Evolutionary conservation across 1,140 invertebrate genomes (phyloP), one percentile per base, ranked within the genome.

Genomic region (Microplitis mediator): DNA sequence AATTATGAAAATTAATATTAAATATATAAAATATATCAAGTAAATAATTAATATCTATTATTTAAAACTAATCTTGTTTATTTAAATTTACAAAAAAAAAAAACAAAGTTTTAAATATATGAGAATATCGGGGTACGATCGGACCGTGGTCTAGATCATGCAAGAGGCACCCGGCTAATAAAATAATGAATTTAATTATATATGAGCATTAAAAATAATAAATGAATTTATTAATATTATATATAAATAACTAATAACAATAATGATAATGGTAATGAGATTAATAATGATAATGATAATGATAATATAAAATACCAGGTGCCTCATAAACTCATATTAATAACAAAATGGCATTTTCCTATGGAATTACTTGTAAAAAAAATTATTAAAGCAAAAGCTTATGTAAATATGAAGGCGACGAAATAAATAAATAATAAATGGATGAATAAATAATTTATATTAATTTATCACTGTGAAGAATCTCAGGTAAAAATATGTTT

Each of bases 351-450:
- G 32, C 34, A 77, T 71, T 45, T 78, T 80, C 75, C 78, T 81
- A 80, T 75, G 79, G 76, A 81, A 79, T 80, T 79, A 84, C 76
- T 45, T 45, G 80, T 81, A 85, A 50, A 32, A 13, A 67, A 32
- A 13, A 67, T 54, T 54, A 54, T 54, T 50, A 52, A 86, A 86
- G 85, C 85, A 78, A 84, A 87, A 86, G 83, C 85, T 86, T 82
- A 82, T 81, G 76, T 84, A 74, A 71, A 81, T 82, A 81, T 82
- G 76, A 82, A 83, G 76, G 78, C 79, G 69, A 81, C 72, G 79
- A 74, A 80, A 79, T 84, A 80, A 82, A 80, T 81, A 84, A 45
- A 45, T 45, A 45, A 45, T 9, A 9, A 45, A 45, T 45, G 6
- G 11, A 45, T 45, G 39, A 11, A 45, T 45, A 11, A 45, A 45